A percentile compares a stretch with the other conserved stretches of the same genome.
These are phyloP conservation scores for Pantala flavescens DNA, from an alignment of 1,140 invertebrate genomes.

Conservation along the genomic window DNA sequence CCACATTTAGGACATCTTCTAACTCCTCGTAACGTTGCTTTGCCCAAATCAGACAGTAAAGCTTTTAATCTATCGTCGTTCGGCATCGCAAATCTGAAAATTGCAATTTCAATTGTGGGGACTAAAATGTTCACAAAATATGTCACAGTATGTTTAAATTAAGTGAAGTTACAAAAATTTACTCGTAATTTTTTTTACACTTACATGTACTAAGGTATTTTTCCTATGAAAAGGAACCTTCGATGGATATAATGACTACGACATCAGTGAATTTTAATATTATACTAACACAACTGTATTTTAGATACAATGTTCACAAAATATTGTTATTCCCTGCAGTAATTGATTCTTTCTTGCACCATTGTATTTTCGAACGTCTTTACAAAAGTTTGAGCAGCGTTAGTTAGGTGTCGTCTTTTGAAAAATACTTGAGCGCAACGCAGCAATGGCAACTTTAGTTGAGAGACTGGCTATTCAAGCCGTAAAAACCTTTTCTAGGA, in stretches of 20 bases:
- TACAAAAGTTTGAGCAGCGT: neutral
- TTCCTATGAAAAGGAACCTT: too few relatives aligned
- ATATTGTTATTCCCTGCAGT: too few relatives aligned
- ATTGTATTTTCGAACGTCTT: neutral
- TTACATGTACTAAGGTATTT: too few relatives aligned
- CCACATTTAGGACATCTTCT: slow-evolving; percentile 70
- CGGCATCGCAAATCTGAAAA: neutral
- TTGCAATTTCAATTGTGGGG: too few relatives aligned
- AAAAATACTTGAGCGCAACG: neutral
- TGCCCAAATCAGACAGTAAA: slow-evolving; percentile 52
- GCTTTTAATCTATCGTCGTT: slow-evolving; percentile 34
- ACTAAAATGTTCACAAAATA: too few relatives aligned
- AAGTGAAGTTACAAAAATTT: too few relatives aligned
- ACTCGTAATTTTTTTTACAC: too few relatives aligned
- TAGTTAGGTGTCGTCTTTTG: neutral
- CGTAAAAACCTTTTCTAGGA: slow-evolving; percentile 43
- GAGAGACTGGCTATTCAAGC: slow-evolving; percentile 46
- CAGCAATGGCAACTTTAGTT: slow-evolving; percentile 38
- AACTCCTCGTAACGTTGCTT: slow-evolving; percentile 56
- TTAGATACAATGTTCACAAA: too few relatives aligned
- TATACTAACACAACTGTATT: too few relatives aligned
- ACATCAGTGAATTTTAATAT: too few relatives aligned
- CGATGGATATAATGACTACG: too few relatives aligned
- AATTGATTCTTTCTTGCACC: neutral
- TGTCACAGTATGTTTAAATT: too few relatives aligned